phyloP scores from a whole-genome alignment of 1,140 invertebrate genomes.

The Meloidogyne chitwoodi region DNA sequence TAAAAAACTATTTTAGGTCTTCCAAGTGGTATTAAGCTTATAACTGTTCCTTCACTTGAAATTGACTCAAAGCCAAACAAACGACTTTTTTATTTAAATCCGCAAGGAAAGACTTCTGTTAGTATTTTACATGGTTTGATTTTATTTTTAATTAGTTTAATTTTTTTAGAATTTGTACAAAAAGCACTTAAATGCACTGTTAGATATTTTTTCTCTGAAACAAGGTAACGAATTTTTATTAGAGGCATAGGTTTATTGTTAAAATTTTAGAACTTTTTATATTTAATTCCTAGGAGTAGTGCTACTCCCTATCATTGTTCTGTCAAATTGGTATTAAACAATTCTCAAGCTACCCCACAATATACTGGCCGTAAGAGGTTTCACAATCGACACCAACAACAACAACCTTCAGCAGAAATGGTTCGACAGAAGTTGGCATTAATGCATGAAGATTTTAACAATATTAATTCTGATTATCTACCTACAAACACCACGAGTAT shows the following conservation, averaged over 20 bases:
- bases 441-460: slow-evolving; percentile 7
- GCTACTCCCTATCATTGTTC: slow-evolving; percentile 40
- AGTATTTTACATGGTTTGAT: slow-evolving; percentile 36
- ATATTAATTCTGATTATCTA: slow-evolving; percentile 14
- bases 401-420: slow-evolving; percentile 7
- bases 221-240: slow-evolving; percentile 21
- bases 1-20: slow-evolving; percentile 33
- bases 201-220: slow-evolving; percentile 32
- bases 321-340: slow-evolving; percentile 30
- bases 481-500: not conserved
- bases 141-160: not conserved
- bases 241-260: too few relatives aligned
- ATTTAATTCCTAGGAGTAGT: slow-evolving; percentile 28
- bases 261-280: too few relatives aligned
- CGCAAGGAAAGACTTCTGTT: slow-evolving; percentile 46
- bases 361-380: not conserved
- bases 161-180: slow-evolving; percentile 41
- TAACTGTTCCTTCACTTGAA: slow-evolving; percentile 44
- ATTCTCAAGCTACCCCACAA: not conserved
- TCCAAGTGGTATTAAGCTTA: slow-evolving; percentile 35
- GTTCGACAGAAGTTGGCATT: slow-evolving; percentile 8
- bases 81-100: slow-evolving; percentile 40
- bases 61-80: slow-evolving; percentile 31
- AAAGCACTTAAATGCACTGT: slow-evolving; percentile 46
- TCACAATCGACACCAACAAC: not conserved